A percentile compares a stretch with the other conserved stretches of the same genome.
These are phyloP conservation scores for Ferrisia virgata DNA, from an alignment of 2,888 invertebrate genomes.

Conservation along the genomic window DNA sequence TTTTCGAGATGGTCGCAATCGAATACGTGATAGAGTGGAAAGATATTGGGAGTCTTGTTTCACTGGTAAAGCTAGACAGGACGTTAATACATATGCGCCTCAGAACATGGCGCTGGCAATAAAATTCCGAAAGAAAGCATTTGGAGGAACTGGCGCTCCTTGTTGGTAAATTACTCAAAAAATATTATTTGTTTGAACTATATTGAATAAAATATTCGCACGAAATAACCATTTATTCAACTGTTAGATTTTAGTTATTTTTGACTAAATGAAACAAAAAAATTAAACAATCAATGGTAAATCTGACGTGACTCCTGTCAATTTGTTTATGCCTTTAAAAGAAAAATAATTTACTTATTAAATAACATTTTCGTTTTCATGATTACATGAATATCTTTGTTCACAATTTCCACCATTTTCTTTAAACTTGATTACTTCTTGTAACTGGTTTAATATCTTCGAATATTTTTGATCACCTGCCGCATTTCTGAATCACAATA, in stretches of 20 bases:
- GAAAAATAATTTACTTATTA: neutral
- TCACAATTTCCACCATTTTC: conserved; percentile 61
- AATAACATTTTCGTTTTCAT: neutral
- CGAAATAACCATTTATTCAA: neutral
- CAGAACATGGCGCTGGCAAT: conserved; percentile 29
- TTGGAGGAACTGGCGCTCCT: neutral
- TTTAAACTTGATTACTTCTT: conserved; percentile 67
- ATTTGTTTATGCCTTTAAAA: neutral
- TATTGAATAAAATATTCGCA: neutral
- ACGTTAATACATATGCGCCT: conserved; percentile 3
- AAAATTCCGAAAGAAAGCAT: neutral
- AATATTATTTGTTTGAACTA: neutral
- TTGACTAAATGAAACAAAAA: neutral
- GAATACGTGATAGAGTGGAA: neutral
- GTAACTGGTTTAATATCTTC: conserved; percentile 62
- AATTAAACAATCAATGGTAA: neutral
- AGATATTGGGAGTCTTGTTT: conserved; percentile 13
- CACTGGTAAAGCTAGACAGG: neutral
- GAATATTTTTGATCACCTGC: conserved; percentile 61
- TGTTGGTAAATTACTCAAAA: conserved; percentile 1
- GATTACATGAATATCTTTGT: conserved; percentile 57
- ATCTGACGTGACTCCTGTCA: neutral
- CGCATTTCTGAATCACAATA: conserved; percentile 56
- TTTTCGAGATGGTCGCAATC: neutral
- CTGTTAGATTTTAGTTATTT: no score